Evolutionary conservation across 53 echinoderm and acorn worm genomes (phyloP).

Genomic region (Stichopus horrens): DNA sequence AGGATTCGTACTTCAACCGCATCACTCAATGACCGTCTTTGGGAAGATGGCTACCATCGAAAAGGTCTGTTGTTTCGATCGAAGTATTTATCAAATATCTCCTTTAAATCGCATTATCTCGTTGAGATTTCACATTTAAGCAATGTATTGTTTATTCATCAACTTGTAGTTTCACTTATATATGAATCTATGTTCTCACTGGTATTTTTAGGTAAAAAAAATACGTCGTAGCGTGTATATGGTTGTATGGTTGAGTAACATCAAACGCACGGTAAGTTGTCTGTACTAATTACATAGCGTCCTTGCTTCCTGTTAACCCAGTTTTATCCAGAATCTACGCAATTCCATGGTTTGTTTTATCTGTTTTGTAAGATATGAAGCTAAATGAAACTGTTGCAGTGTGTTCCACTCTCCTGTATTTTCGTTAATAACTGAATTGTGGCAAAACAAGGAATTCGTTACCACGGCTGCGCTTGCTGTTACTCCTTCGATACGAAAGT

Average conservation of each 20-base stretch:
- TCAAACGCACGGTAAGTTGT: neutral
- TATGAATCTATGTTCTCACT: neutral
- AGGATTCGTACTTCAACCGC: slow-evolving; percentile 23
- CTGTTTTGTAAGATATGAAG: neutral
- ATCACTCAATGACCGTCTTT: slow-evolving; percentile 30
- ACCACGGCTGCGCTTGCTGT: slow-evolving; percentile 17
- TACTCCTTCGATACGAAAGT: slow-evolving; percentile 28
- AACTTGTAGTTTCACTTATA: neutral
- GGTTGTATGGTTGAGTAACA: slow-evolving; percentile 29
- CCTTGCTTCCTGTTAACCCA: slow-evolving; percentile 38
- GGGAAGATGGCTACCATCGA: slow-evolving; percentile 38
- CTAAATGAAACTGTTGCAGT: neutral
- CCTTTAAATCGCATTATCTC: neutral
- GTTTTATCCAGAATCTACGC: neutral
- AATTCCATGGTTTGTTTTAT: neutral
- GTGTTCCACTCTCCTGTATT: neutral
- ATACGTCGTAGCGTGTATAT: slow-evolving; percentile 17
- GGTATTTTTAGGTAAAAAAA: neutral
- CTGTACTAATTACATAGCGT: neutral
- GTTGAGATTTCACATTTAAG: neutral
- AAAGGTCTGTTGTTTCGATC: slow-evolving; percentile 30
- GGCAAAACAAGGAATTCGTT: neutral
- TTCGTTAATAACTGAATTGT: neutral
- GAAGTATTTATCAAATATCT: neutral
- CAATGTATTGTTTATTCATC: neutral